Percentiles rank a stretch among this genome's conserved stretches.
Evolutionary conservation across 2,113 vertebrate species (phyloP).

Genomic region (Nannospalax galili): DNA sequence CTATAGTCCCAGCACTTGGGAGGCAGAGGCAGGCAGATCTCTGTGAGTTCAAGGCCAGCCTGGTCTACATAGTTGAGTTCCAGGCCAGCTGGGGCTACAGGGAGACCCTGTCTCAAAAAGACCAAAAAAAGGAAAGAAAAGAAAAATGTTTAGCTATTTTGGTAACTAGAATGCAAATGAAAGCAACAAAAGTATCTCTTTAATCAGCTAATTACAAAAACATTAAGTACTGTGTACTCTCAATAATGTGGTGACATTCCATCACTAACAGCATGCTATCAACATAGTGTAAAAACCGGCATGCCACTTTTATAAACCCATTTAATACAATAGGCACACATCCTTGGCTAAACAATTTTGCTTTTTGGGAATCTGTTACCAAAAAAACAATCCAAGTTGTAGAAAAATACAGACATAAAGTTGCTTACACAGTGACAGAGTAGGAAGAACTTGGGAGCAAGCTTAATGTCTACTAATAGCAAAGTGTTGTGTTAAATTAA

Average conservation of each 20-base stretch:
- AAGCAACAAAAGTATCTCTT: neutral
- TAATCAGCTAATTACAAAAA: constrained; percentile 1
- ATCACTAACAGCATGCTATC: neutral
- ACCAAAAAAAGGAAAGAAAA: no score
- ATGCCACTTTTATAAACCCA: neutral
- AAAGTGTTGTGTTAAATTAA: neutral
- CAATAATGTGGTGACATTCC: neutral
- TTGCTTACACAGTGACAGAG: neutral
- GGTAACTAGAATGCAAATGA: constrained; percentile 27
- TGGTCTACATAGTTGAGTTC: no score
- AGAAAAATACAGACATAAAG: neutral
- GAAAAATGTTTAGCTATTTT: neutral
- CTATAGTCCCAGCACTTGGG: no score
- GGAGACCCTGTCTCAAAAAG: no score
- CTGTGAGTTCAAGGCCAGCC: no score
- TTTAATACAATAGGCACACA: neutral
- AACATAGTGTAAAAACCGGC: neutral
- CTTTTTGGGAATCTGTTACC: neutral
- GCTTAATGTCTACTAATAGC: neutral
- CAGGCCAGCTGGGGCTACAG: no score
- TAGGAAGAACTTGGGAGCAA: neutral
- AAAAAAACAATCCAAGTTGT: neutral
- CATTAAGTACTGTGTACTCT: neutral
- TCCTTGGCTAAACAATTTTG: neutral
- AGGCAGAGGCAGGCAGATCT: no score